Evolutionary conservation across 2,113 vertebrate species (phyloP).

Genomic region (Phoenicopterus ruber): DNA sequence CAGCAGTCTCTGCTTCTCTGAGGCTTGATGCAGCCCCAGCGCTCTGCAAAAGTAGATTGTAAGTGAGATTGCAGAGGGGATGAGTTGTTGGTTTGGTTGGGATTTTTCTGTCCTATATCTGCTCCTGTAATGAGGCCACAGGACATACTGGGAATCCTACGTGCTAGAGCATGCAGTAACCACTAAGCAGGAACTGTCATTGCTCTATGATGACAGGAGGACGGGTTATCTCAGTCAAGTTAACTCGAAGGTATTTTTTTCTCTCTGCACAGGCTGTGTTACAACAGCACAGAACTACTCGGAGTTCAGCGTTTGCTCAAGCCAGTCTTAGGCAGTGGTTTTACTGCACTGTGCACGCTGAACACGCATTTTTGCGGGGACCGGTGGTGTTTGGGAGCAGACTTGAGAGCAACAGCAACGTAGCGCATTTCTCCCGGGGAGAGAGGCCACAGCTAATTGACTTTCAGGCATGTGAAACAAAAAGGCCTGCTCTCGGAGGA

Average conservation of each 20-base stretch:
- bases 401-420: neutral
- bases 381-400: neutral
- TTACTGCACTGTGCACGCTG: fast-evolving
- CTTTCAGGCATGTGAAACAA: neutral
- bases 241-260: neutral
- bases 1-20: neutral
- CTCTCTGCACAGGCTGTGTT: neutral
- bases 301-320: neutral
- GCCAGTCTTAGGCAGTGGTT: neutral
- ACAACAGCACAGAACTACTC: neutral
- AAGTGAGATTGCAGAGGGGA: neutral
- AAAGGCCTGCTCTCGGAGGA: neutral
- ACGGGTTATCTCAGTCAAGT: neutral
- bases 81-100: neutral
- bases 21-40: neutral
- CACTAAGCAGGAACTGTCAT: neutral
- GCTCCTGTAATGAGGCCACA: neutral
- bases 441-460: neutral
- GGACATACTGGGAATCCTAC: neutral
- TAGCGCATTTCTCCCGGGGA: neutral
- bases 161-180: neutral
- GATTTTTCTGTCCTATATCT: neutral
- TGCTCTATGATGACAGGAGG: neutral
- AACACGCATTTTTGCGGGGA: neutral
- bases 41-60: neutral